A percentile compares a stretch with the other conserved stretches of the same genome.
phyloP scores from a whole-genome alignment of 92 coral and sea anemone genomes.

The Porites divaricata region DNA sequence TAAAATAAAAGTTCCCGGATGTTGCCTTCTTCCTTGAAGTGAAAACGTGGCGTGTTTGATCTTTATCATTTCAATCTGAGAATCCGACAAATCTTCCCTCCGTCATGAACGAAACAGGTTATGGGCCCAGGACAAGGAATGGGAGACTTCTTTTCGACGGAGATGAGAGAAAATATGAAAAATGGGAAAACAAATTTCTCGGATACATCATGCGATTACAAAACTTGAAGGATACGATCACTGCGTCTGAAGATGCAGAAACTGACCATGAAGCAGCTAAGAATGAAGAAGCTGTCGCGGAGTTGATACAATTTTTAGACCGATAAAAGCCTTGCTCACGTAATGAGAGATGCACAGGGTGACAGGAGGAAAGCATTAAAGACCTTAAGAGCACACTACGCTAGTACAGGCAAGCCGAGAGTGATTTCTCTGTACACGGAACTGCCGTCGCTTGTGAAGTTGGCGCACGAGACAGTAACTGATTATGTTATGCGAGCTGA shows the following conservation, averaged over 20 bases:
- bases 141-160: conserved; percentile 57
- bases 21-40: too few species aligned
- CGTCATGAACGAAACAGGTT: conserved; percentile 60
- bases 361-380: conserved; percentile 40
- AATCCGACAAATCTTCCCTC: conserved; percentile 15
- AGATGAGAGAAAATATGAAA: conserved; percentile 53
- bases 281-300: conserved; percentile 51
- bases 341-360: conserved; percentile 48
- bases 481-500: conserved; percentile 52
- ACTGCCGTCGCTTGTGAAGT: conserved; percentile 44
- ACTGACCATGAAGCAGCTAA: neutral
- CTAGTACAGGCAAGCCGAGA: conserved; percentile 42
- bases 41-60: neutral
- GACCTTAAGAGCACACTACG: conserved; percentile 36
- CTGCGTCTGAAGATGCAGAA: neutral
- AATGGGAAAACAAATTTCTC: conserved; percentile 59
- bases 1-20: too few species aligned
- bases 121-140: conserved; percentile 56
- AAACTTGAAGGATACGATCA: conserved; percentile 28
- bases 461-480: conserved; percentile 25
- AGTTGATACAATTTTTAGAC: conserved; percentile 13
- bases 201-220: conserved; percentile 45
- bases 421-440: conserved; percentile 48
- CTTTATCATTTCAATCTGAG: neutral
- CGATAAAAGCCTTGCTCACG: conserved; percentile 41